A percentile compares a stretch with the other conserved stretches of the same genome.
Conservation (phyloP, 2,113 vertebrate genomes). For the Orthonyx spaldingii region DNA sequence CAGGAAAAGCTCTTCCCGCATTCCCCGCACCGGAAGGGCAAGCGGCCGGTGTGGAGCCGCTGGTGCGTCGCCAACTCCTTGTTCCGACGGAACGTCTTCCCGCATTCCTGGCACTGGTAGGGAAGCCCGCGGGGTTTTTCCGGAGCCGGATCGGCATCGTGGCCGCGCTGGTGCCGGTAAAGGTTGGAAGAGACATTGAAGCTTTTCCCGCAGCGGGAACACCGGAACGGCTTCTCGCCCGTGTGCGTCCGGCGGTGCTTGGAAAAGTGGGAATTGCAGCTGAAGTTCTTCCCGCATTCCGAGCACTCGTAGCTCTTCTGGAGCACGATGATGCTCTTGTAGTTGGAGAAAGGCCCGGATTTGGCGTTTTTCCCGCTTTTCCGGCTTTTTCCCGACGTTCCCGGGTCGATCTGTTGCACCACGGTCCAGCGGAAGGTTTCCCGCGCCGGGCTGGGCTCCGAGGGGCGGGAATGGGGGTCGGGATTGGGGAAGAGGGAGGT, state of each 20-base stretch:
- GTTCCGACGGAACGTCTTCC: neutral
- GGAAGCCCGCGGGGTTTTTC: accelerated
- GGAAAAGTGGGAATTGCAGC: neutral
- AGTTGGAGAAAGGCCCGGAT: neutral
- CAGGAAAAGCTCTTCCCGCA: neutral
- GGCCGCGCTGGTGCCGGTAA: neutral
- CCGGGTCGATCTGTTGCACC: neutral
- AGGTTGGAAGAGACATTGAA: neutral
- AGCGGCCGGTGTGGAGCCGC: accelerated
- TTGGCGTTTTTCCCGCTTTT: neutral
- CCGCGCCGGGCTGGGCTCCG: neutral
- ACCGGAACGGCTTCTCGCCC: accelerated
- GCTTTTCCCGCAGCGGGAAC: accelerated
- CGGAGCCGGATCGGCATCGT: neutral
- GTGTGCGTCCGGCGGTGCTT: neutral
- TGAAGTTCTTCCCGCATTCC: neutral
- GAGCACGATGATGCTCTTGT: neutral
- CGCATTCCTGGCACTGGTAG: accelerated
- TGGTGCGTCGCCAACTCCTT: neutral
- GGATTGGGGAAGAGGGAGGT: accelerated
- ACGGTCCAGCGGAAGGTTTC: neutral
- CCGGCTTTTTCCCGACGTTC: accelerated
- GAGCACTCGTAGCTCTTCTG: neutral
- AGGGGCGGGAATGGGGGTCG: accelerated
- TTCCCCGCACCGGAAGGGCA: neutral